A percentile compares a stretch with the other conserved stretches of the same genome.
phyloP scores from a whole-genome alignment of 2,113 vertebrate species.

The Callionymus lyra region DNA sequence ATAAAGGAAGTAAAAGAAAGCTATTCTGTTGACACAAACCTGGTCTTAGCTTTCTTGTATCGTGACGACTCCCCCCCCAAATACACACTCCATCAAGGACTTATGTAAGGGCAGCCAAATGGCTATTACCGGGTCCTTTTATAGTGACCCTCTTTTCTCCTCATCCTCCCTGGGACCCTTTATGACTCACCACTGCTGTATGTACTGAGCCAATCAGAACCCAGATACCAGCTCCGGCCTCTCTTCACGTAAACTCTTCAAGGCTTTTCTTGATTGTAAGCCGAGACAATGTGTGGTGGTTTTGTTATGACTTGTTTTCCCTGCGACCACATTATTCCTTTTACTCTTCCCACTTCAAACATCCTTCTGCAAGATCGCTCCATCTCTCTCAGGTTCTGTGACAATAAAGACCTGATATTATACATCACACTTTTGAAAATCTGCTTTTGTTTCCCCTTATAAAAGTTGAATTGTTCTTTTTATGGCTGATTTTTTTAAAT shows the following conservation, averaged over 20 bases:
- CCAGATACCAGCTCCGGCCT: slow-evolving; percentile 17
- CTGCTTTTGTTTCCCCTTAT: neutral
- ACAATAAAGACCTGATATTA: neutral
- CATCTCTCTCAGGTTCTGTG: slow-evolving; percentile 1
- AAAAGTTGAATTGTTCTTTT: neutral
- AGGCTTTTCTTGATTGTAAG: slow-evolving; percentile 17
- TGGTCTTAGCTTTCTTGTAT: neutral
- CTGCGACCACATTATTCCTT: slow-evolving; percentile 16
- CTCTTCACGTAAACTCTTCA: slow-evolving; percentile 17
- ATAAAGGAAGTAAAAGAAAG: no score
- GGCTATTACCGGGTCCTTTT: slow-evolving; percentile 1
- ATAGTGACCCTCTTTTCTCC: slow-evolving; percentile 10
- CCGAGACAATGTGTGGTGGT: neutral
- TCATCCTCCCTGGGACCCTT: slow-evolving; percentile 22
- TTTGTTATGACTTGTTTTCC: slow-evolving; percentile 8
- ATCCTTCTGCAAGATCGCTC: slow-evolving; percentile 3
- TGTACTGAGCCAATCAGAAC: slow-evolving; percentile 45
- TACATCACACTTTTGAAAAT: neutral
- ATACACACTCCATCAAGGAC: neutral
- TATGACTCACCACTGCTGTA: slow-evolving; percentile 68
- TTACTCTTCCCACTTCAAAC: slow-evolving; percentile 2
- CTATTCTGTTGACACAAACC: neutral
- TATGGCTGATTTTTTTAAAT: neutral
- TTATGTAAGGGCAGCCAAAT: neutral
- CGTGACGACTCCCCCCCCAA: neutral